Evolutionary conservation across 2,113 vertebrate genomes (phyloP), one percentile per base, ranked within the genome.

Genomic region (Todiramphus saurophagus): DNA sequence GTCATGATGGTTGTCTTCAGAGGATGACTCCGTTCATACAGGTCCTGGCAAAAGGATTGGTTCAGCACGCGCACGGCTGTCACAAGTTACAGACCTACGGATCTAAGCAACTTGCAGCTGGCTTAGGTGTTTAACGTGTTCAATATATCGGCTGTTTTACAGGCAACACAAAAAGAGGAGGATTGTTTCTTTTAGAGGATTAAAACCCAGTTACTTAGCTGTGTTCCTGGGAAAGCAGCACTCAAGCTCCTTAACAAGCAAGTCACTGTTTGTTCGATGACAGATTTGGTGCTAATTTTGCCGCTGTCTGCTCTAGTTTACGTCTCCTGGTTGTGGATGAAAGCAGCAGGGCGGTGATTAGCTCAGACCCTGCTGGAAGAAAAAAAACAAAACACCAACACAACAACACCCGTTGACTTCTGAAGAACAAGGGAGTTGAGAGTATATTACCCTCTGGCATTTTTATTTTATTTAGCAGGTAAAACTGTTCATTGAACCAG

Each of bases 381-480:
- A 33, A 44, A 58, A 37, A 68, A 44, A 63, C 28, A 17, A 48
- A 72, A 11, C 28, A 44, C 25, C 51, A 53, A 53, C 51, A 53
- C 51, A 28, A 28, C 19, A 13, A 3, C 13, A 69, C 50, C 23
- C 20, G 15, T 46, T 83, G 81, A 51, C 96, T 95, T 96, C 82
- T 81, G 80, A 92, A 88, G 87, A 96, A 83, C 66, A 81, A 72
- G 89, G 58, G 88, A 91, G 64, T 31, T 31, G 56, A 81, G 89
- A 89, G 87, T 96, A 73, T 93, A 96, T 96, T 97, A 91, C 78
- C 94, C 76, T 53, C 87, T 94, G 78, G 87, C 58, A 39, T 91
- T 97, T 97, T 96, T 89, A 77, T 97, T 97, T 96, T 95, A 94
- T 95, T 97, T 97, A 90, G 67, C 75, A 90, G 93, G 87, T 96